Evolutionary conservation across 2,888 invertebrate genomes (phyloP), one percentile per base, ranked within the genome.

Genomic region (Drosophila subsilvestris): DNA sequence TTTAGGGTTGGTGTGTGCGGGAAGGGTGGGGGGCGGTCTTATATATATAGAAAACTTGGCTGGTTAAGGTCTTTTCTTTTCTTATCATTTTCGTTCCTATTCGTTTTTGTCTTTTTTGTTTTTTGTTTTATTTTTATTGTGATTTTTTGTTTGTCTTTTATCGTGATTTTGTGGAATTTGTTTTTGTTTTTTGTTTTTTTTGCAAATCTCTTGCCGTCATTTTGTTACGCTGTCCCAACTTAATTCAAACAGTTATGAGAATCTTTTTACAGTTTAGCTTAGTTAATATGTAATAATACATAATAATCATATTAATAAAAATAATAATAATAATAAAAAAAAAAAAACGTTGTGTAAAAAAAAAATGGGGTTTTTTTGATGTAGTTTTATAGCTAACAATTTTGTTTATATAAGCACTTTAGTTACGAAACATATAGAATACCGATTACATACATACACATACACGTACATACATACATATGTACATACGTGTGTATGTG

Each of bases 201-300:
- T 37, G 51, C 45, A 32, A 22, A 32, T 48, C n/a, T 17, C 25
- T 44, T 25, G 42, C 32, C 12, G 2, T 12, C 25, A n/a, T 37
- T 37, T 53, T 37, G 17, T 44, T 49, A 18, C 3, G 3, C 29
- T 49, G 18, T 37, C 27, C 27, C 27, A 55, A 27, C 74, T 70
- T 81, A 87, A 72, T 63, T 72, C 73, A 74, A 85, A 87, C 80
- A 85, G 43, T 79, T 78, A 85, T 85, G 85, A 85, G 85, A 85
- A 89, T 85, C 85, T 85, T 85, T 89, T 89, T 85, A 85, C 89
- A 85, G 87, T 86, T 79, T 88, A 86, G 72, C 77, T 87, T 87
- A 82, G 50, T 43, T 32, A 67, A 55, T 66, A 58, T 58, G 67
- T 71, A 74, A 71, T 56, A 68, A 73, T 75, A 75, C 65, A 68